Percentiles rank a stretch among this genome's conserved stretches.
phyloP scores from a whole-genome alignment of 64 coral and sea anemone genomes.

The Montipora sp. region DNA sequence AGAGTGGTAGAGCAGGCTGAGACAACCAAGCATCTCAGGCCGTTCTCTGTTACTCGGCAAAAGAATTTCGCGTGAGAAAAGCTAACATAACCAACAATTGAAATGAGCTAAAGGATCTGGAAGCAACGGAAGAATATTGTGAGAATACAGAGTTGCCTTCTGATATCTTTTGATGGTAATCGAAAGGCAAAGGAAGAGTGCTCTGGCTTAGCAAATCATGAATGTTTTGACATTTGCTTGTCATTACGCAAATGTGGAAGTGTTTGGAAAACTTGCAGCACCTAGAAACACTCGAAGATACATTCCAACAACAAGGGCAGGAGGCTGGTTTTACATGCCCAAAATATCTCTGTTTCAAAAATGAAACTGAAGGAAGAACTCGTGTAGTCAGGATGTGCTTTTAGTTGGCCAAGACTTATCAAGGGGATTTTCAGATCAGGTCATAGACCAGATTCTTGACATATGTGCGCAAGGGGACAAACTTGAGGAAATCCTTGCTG shows the following conservation, averaged over 20 bases:
- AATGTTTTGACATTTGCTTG: constrained; percentile 19
- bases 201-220: background rate
- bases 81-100: background rate
- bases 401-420: background rate
- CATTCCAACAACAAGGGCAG: background rate
- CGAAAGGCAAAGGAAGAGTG: background rate
- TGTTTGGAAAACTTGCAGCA: background rate
- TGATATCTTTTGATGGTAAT: background rate
- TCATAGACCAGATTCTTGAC: background rate
- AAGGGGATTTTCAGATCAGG: background rate
- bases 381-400: background rate
- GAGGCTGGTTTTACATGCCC: too few species aligned
- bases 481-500: too few species aligned
- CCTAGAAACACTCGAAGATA: background rate
- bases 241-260: background rate
- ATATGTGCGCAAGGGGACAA: background rate
- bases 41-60: background rate
- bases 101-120: background rate
- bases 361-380: background rate
- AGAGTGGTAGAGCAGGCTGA: constrained; percentile 54
- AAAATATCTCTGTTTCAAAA: background rate
- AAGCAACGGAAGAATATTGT: background rate
- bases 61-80: background rate
- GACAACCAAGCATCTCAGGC: constrained; percentile 32
- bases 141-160: constrained; percentile 1